Conservation (phyloP, 2,113 vertebrate genomes). For the Vicugna pacos region DNA sequence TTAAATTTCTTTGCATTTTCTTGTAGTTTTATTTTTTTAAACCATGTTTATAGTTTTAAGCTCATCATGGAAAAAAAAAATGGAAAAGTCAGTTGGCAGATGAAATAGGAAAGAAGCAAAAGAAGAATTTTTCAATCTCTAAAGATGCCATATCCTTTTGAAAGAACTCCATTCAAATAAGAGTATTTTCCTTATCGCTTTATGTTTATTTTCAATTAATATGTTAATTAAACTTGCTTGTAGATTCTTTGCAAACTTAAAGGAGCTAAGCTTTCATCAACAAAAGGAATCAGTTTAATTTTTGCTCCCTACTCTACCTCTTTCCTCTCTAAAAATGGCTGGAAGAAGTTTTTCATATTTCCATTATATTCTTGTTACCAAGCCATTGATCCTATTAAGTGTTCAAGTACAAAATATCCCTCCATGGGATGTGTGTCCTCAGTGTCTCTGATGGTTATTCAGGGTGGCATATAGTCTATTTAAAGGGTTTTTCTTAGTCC, state of each 20-base stretch:
- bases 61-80: conserved; percentile 37
- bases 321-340: not conserved
- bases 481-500: not conserved
- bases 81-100: conserved; percentile 27
- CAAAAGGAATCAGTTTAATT: not conserved
- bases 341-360: conserved; percentile 10
- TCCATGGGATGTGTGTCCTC: not conserved
- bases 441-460: not conserved
- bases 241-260: conserved; percentile 16
- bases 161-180: conserved; percentile 37
- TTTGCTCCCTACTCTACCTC: not conserved
- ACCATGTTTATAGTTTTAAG: conserved; percentile 66
- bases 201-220: conserved; percentile 55
- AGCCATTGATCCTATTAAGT: not conserved
- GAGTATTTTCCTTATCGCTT: conserved; percentile 18
- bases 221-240: conserved; percentile 36
- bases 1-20: conserved; percentile 80
- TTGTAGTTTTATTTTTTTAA: conserved; percentile 78
- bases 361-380: not conserved
- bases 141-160: not conserved
- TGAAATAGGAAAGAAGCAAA: conserved; percentile 57
- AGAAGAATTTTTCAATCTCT: conserved; percentile 25
- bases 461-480: not conserved
- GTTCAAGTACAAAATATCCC: not conserved
- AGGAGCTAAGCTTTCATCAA: conserved; percentile 16